phyloP scores from a whole-genome alignment of 2,113 vertebrate species.

The Dipodomys spectabilis region DNA sequence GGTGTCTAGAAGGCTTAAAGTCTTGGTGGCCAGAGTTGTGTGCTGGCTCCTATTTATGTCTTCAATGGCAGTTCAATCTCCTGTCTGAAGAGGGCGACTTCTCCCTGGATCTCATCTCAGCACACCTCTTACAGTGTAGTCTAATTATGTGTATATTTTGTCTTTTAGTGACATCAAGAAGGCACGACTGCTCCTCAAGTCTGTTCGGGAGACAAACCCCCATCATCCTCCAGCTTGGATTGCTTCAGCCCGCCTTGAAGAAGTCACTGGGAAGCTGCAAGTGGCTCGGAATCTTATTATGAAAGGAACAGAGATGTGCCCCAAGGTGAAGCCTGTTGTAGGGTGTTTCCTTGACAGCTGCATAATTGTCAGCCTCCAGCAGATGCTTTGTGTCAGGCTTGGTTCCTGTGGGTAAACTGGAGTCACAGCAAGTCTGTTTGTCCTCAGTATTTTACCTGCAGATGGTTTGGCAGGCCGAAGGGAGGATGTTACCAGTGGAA shows the following conservation, averaged over 20 bases:
- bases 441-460: background rate
- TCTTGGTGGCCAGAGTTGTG: background rate
- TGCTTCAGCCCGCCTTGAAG: conserved; percentile 96
- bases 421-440: background rate
- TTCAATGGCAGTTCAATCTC: background rate
- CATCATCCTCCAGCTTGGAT: conserved; percentile 99
- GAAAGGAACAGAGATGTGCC: conserved; percentile 99
- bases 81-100: background rate
- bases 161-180: conserved; percentile 97
- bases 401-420: rapidly evolving
- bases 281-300: conserved; percentile 98
- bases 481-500: too few species aligned
- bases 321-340: conserved; percentile 90
- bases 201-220: conserved; percentile 98
- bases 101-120: background rate
- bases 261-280: conserved; percentile 98
- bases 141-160: background rate
- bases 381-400: background rate
- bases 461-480: background rate
- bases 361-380: rapidly evolving
- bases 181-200: conserved; percentile 96
- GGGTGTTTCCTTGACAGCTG: background rate
- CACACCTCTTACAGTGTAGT: rapidly evolving
- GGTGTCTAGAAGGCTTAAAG: background rate
- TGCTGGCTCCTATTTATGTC: background rate